These are phyloP conservation scores for Caerostris darwini DNA, from an alignment of 1,140 invertebrate species.

Conservation along the genomic window DNA sequence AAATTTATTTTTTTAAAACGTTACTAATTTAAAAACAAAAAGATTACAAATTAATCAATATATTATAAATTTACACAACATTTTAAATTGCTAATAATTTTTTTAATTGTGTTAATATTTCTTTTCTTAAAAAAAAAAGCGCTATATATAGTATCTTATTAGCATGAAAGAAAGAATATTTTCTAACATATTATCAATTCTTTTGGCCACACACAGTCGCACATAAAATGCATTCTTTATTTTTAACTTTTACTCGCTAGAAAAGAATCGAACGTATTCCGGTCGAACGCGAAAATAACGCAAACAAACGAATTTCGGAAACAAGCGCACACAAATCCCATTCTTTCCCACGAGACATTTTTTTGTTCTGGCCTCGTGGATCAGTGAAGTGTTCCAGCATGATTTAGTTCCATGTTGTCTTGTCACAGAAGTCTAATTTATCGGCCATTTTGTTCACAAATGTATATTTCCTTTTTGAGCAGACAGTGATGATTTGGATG, in stretches of 20 bases:
- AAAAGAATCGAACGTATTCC: not conserved
- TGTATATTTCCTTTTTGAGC: not conserved
- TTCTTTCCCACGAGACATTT: slow-evolving; percentile 36
- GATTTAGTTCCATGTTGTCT: slow-evolving; percentile 31
- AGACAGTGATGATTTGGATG: slow-evolving; percentile 2
- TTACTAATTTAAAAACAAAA: too few relatives aligned
- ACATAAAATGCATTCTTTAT: not conserved
- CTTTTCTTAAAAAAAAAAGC: too few relatives aligned
- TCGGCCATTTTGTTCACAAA: not conserved
- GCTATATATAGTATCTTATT: too few relatives aligned
- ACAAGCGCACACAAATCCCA: not conserved
- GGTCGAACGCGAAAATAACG: not conserved
- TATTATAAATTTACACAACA: too few relatives aligned
- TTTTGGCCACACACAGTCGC: too few relatives aligned
- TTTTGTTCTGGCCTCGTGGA: not conserved
- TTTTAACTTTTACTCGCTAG: not conserved
- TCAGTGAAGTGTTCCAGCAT: not conserved
- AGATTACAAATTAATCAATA: too few relatives aligned
- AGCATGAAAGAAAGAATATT: too few relatives aligned
- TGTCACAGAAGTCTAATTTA: not conserved
- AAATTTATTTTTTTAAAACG: too few relatives aligned
- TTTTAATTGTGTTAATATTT: too few relatives aligned
- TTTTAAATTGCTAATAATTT: too few relatives aligned
- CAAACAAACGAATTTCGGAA: slow-evolving; percentile 5
- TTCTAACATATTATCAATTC: too few relatives aligned